Percentiles rank a stretch among this genome's conserved stretches.
Conservation (phyloP, 2,888 invertebrate genomes). For the Biston betularia region DNA sequence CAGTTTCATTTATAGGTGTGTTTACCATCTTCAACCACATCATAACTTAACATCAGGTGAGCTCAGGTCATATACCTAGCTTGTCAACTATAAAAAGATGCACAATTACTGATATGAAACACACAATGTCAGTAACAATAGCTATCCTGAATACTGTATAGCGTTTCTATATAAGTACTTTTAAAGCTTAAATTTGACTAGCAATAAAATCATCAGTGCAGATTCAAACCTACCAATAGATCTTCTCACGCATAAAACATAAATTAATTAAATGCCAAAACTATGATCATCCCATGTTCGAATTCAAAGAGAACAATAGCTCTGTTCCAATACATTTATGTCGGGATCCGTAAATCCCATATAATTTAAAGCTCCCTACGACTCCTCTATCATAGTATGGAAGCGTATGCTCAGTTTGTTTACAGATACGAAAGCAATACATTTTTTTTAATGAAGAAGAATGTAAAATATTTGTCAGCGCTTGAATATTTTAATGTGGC, state of each 20-base stretch:
- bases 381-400: conserved; percentile 49
- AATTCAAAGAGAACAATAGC: conserved; percentile 48
- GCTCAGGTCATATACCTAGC: too few relatives aligned
- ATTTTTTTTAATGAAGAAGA: not conserved
- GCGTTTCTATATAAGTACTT: not conserved
- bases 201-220: not conserved
- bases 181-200: too few relatives aligned
- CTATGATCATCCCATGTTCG: conserved; percentile 14
- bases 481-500: too few relatives aligned
- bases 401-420: conserved; percentile 27
- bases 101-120: too few relatives aligned
- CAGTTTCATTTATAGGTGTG: too few relatives aligned
- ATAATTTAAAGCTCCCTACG: conserved; percentile 46
- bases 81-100: too few relatives aligned
- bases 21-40: too few relatives aligned
- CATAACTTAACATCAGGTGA: too few relatives aligned
- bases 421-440: not conserved
- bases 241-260: conserved; percentile 16
- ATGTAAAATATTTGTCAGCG: too few relatives aligned
- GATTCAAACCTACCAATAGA: not conserved
- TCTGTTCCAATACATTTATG: conserved; percentile 56
- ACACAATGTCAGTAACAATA: too few relatives aligned
- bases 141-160: not conserved
- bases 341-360: conserved; percentile 49
- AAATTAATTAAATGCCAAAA: conserved; percentile 40